Conservation (phyloP, 1,140 invertebrate genomes). For the Rhizoglyphus robini region DNA sequence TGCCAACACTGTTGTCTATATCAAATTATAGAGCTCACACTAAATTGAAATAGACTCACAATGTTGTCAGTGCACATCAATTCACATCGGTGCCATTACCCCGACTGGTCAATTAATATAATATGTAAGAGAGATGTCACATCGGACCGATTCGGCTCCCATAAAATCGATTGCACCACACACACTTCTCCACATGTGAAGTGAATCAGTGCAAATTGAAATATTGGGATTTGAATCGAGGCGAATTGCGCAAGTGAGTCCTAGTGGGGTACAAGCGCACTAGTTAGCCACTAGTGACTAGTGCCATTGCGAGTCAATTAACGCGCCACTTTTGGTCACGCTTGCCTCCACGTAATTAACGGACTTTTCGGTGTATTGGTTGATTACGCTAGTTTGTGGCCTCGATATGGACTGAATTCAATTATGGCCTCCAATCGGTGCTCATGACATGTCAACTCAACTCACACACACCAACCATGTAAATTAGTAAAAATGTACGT, state of each 20-base stretch:
- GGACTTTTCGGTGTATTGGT: neutral
- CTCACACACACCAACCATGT: neutral
- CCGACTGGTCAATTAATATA: too few species aligned
- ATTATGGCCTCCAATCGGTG: neutral
- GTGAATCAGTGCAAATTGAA: neutral
- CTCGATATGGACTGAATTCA: neutral
- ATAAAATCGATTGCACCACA: slow-evolving; percentile 6
- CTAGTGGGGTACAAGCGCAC: neutral
- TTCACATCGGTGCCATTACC: too few species aligned
- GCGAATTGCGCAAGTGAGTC: neutral
- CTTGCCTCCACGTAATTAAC: slow-evolving; percentile 9
- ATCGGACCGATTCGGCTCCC: neutral
- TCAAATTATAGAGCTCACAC: too few species aligned
- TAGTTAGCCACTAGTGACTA: too few species aligned
- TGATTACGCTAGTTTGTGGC: neutral
- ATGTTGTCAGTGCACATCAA: too few species aligned
- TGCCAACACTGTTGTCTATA: too few species aligned
- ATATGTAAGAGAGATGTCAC: too few species aligned
- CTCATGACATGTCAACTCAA: neutral
- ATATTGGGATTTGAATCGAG: neutral
- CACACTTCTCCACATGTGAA: neutral
- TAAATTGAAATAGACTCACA: too few species aligned
- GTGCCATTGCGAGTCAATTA: slow-evolving; percentile 5
- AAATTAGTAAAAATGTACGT: neutral
- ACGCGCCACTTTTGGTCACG: neutral